These are phyloP conservation scores for Lagopus leucura DNA, from an alignment of 2,113 vertebrate genomes.

Conservation along the genomic window DNA sequence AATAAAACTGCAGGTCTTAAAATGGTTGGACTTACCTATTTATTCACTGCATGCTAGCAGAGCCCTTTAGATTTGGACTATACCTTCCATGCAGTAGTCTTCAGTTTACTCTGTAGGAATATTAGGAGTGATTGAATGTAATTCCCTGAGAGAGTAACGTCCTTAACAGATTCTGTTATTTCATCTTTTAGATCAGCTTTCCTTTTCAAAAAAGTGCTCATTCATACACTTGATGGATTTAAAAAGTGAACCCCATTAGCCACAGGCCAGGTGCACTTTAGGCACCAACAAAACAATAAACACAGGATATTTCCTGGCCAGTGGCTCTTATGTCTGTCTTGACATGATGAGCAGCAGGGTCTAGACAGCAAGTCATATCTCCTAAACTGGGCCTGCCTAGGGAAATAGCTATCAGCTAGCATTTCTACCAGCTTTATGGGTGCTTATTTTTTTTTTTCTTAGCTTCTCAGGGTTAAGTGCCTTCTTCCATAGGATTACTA, in stretches of 20 bases:
- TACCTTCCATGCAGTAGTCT: background rate
- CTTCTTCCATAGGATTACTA: background rate
- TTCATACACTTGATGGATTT: background rate
- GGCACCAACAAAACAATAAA: background rate
- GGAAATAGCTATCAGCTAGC: background rate
- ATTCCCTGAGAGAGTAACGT: background rate
- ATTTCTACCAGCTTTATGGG: background rate
- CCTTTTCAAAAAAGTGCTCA: background rate
- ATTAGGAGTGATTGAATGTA: background rate
- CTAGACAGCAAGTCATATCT: background rate
- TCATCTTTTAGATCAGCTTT: slow-evolving; percentile 9
- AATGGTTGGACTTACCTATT: background rate
- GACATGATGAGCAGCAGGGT: slow-evolving; percentile 15
- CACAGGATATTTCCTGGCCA: background rate
- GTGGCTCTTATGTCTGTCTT: background rate
- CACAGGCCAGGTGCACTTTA: background rate
- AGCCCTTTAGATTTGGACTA: background rate
- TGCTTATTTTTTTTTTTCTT: background rate
- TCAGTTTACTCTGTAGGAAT: background rate
- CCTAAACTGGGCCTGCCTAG: background rate
- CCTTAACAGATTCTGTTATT: background rate
- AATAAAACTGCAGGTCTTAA: background rate
- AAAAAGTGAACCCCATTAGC: background rate
- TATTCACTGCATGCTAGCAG: background rate
- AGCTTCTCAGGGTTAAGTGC: background rate